Conservation (phyloP, 2,113 vertebrate genomes). For the Nothobranchius kuhntae region DNA sequence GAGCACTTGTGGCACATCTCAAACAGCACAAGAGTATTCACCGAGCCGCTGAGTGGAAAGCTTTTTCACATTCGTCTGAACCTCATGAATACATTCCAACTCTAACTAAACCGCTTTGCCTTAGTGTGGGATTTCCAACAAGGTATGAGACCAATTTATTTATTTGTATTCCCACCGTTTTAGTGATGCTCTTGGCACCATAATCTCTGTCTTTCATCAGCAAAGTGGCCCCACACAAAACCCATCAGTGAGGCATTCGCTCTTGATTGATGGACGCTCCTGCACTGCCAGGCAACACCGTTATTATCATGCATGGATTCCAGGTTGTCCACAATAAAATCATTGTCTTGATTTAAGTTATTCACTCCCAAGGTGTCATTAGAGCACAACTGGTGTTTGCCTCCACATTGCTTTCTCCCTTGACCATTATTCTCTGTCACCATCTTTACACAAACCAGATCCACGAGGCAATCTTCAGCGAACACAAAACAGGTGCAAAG, state of each 20-base stretch:
- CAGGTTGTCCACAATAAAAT: constrained; percentile 79
- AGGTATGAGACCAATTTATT: constrained; percentile 79
- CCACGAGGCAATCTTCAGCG: constrained; percentile 7
- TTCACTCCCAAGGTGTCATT: constrained; percentile 59
- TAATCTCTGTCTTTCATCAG: constrained; percentile 82
- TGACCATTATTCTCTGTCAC: constrained; percentile 52
- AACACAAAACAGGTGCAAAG: constrained; percentile 47
- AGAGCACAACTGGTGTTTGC: constrained; percentile 59
- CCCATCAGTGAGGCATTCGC: constrained; percentile 76
- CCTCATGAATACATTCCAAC: constrained; percentile 81
- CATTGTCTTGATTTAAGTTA: constrained; percentile 76
- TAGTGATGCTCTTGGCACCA: constrained; percentile 74
- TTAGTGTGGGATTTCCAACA: constrained; percentile 81
- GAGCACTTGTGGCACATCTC: constrained; percentile 79
- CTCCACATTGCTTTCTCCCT: constrained; percentile 61
- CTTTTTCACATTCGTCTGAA: constrained; percentile 72
- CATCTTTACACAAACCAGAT: constrained; percentile 34
- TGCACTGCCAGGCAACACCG: constrained; percentile 76
- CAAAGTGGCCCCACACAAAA: constrained; percentile 79
- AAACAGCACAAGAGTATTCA: constrained; percentile 79
- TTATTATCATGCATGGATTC: constrained; percentile 79
- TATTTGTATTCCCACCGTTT: constrained; percentile 78
- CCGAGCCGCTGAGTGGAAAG: constrained; percentile 77
- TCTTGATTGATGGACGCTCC: constrained; percentile 78
- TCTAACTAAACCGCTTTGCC: constrained; percentile 78